Evolutionary conservation across 1,140 invertebrate species (phyloP).

Genomic region (Colletes gigas): DNA sequence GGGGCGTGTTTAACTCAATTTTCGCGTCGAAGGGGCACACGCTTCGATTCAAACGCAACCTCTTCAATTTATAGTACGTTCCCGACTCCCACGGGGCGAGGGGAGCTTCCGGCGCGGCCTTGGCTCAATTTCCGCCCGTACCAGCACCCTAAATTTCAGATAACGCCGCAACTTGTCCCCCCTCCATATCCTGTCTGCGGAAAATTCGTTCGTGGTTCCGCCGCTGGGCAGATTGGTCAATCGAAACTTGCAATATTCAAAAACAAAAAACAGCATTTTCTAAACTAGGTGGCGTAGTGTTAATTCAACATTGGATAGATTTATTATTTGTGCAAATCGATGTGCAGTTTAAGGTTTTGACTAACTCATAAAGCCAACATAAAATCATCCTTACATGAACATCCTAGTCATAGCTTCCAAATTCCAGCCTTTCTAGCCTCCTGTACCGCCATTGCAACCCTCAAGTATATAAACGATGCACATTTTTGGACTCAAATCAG

Average conservation of each 20-base stretch:
- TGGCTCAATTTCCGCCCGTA: conserved; percentile 60
- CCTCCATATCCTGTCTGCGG: conserved; percentile 52
- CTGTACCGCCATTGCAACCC: no score
- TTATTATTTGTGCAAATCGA: no score
- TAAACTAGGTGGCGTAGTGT: no score
- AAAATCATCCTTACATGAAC: no score
- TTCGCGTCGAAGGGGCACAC: conserved; percentile 48
- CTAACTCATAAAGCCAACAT: no score
- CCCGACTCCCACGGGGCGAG: conserved; percentile 45
- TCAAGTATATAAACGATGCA: no score
- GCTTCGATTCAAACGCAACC: conserved; percentile 59
- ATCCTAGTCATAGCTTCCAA: no score
- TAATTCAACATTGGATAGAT: no score
- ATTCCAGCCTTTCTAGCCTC: no score
- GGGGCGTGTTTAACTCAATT: conserved; percentile 50
- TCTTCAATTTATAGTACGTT: conserved; percentile 55
- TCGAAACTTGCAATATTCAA: not conserved
- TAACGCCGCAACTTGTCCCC: conserved; percentile 62
- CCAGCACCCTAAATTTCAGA: conserved; percentile 63
- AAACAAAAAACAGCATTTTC: no score
- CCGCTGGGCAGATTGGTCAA: not conserved
- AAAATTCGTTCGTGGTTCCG: not conserved
- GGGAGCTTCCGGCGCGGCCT: conserved; percentile 46
- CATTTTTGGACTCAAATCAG: no score
- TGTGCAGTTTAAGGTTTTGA: no score